Base-by-base conservation (phyloP, 1,140 invertebrate species). In the Oedothorax gibbosus region DNA sequence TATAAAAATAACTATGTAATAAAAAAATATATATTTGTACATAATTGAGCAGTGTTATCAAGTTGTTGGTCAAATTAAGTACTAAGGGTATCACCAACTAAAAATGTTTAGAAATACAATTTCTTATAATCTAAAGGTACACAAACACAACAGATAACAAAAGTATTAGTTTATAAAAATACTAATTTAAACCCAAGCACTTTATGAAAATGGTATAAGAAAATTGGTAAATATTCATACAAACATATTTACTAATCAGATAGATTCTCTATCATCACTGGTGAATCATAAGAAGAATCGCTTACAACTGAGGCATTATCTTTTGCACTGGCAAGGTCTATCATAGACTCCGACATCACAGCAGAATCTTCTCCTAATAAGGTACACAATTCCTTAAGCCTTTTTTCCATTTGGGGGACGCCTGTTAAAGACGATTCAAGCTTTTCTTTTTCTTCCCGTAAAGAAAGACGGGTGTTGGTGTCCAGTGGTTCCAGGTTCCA, bases 401-500 rank as follows among this genome's bases (percentile, higher is more conserved):
- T 87, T 51, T 90, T 87, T 86, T 92, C 90, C 88, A 91, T 90
- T 78, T 90, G 88, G 14, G 91, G 91, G 60, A 91, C 88, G 21
- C 87, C 87, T 20, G 83, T 85, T 75, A 92, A 87, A 81, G 92
- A 91, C 7, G 88, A 87, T 87, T 92, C 92, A 54, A 93, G 87
- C 50, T 90, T 89, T 83, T 92, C 89, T 88, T 93, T 93, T 87
- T 93, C 92, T 71, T 93, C 92, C 85, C 89, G 88, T 7, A 93
- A 88, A 12, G 91, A 89, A 7, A 93, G 87, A 12, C 91, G 88
- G n/a, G 90, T 90, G 21, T 88, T 90, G 4, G 90, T 90, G 87
- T 93, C 92, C 7, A 96, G 89, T n/a, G 93, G 91, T 56, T 94
- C 92, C 88, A 95, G 92, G 21, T 92, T 93, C 96, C 97, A 99